phyloP scores from a whole-genome alignment of 2,888 invertebrate species.

The Carpatolechia fugitivella region DNA sequence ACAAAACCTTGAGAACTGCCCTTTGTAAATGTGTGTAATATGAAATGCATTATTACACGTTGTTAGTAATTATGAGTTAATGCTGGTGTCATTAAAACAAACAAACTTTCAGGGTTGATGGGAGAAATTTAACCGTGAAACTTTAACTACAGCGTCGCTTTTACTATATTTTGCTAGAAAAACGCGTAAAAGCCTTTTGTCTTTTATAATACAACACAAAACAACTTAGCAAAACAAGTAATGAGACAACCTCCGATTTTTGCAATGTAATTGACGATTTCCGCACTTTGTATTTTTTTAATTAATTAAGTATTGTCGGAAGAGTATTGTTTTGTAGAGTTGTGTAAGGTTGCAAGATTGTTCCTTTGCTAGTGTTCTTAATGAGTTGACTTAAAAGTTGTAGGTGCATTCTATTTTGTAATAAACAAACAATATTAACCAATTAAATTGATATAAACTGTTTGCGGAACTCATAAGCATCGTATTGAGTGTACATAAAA shows the following conservation, averaged over 20 bases:
- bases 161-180: no score
- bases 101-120: no score
- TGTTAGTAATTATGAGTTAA: no score
- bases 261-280: background rate
- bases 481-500: no score
- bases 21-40: no score
- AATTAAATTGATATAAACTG: no score
- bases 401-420: background rate
- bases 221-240: background rate
- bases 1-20: no score
- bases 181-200: background rate
- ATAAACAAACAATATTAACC: background rate
- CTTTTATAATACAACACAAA: background rate
- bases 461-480: no score
- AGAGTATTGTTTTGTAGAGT: constrained; percentile 1
- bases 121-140: no score
- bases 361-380: background rate
- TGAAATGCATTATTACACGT: no score
- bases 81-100: no score
- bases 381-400: background rate
- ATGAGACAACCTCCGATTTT: constrained; percentile 1
- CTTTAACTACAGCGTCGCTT: no score
- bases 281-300: constrained; percentile 12
- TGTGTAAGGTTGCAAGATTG: background rate
- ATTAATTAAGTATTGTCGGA: constrained; percentile 6